These are phyloP conservation scores for Trichogramma dendrolimi DNA, from an alignment of 2,888 invertebrate genomes.

Conservation along the genomic window DNA sequence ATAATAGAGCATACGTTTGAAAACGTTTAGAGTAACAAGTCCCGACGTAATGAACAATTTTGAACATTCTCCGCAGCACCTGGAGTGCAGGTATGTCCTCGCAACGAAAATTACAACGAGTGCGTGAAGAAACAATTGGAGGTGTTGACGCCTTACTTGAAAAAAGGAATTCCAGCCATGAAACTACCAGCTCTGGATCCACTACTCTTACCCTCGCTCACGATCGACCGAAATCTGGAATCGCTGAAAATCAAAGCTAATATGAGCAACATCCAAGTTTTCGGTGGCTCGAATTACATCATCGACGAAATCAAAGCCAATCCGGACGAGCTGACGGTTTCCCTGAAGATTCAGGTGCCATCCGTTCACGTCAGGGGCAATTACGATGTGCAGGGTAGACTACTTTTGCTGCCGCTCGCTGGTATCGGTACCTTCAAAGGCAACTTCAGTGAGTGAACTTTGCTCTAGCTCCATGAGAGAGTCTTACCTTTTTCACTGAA, in stretches of 20 bases:
- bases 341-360: constrained; percentile 53
- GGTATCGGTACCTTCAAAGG: constrained; percentile 57
- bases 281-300: constrained; percentile 63
- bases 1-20: no score
- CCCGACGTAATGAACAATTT: neutral
- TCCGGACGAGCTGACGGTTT: constrained; percentile 51
- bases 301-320: constrained; percentile 57
- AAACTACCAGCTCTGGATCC: constrained; percentile 71
- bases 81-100: constrained; percentile 42
- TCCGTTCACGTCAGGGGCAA: constrained; percentile 53
- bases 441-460: constrained; percentile 55
- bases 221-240: constrained; percentile 68
- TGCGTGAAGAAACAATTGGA: constrained; percentile 65
- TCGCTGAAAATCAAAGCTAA: constrained; percentile 68
- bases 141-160: constrained; percentile 58
- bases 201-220: constrained; percentile 64
- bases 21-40: no score
- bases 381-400: constrained; percentile 56
- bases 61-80: constrained; percentile 37
- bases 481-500: neutral
- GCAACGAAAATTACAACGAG: constrained; percentile 40
- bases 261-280: constrained; percentile 63
- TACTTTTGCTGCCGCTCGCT: constrained; percentile 54
- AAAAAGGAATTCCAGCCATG: constrained; percentile 66
- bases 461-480: neutral